Conservation (phyloP, 2,113 vertebrate species). For the Fulmarus glacialis region DNA sequence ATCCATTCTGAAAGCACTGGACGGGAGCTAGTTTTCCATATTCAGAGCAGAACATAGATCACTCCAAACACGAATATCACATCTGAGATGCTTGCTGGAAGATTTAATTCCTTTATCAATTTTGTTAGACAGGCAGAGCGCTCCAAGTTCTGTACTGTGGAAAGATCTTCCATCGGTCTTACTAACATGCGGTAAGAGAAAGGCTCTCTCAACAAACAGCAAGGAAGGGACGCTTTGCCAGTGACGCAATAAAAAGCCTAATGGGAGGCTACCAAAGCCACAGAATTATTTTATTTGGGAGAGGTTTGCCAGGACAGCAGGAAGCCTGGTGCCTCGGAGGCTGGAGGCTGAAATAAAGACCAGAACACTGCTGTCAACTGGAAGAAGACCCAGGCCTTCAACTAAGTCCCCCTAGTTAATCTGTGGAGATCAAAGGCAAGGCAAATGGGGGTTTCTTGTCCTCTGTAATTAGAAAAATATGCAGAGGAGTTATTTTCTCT, state of each 20-base stretch:
- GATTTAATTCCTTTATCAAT: not conserved
- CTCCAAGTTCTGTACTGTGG: not conserved
- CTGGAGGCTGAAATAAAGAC: not conserved
- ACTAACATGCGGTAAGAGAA: not conserved
- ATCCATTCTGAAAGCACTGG: not conserved
- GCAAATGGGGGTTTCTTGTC: not conserved
- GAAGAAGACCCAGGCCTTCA: not conserved
- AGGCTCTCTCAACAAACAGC: not conserved
- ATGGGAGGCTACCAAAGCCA: not conserved
- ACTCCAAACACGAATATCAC: not conserved
- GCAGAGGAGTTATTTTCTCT: not conserved
- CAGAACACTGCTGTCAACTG: not conserved
- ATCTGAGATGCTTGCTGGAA: not conserved
- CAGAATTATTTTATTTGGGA: not conserved
- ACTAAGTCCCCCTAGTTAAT: not conserved
- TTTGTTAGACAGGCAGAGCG: not conserved
- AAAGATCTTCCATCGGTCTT: not conserved
- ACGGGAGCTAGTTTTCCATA: not conserved
- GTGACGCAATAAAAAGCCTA: not conserved
- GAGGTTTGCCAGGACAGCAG: not conserved
- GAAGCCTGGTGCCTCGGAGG: not conserved
- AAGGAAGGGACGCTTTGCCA: not conserved
- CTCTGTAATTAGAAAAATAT: not conserved
- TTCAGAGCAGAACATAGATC: not conserved
- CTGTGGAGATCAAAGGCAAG: not conserved